Evolutionary conservation across 2,797 vertebrate genomes (phyloP).

Genomic region (Arctocebus calabarensis): DNA sequence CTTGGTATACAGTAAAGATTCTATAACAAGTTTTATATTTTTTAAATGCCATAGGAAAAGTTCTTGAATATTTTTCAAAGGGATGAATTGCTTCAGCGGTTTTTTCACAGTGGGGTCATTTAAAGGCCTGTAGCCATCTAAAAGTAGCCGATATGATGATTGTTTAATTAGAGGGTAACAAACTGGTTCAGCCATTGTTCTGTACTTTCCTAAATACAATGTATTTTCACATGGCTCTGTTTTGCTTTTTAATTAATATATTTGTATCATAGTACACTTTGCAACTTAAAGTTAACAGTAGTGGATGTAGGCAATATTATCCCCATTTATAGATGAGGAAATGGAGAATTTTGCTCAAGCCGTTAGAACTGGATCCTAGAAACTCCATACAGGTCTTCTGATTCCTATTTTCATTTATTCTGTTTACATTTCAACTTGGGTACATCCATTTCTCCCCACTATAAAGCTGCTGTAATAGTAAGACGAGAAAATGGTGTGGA

Average conservation of each 20-base stretch:
- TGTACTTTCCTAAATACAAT: background rate
- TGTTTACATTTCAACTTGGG: background rate
- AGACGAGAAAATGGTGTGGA: slow-evolving; percentile 28
- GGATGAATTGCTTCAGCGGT: background rate
- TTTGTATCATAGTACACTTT: background rate
- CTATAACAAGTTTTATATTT: slow-evolving; percentile 38
- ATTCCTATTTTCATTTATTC: slow-evolving; percentile 42
- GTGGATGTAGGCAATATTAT: background rate
- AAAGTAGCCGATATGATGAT: slow-evolving; percentile 17
- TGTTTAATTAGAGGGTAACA: background rate
- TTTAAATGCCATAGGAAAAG: background rate
- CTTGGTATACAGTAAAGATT: background rate
- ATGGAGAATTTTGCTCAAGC: background rate
- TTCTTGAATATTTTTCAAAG: background rate
- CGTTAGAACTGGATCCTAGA: background rate
- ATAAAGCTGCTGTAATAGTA: slow-evolving; percentile 9
- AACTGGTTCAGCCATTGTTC: slow-evolving; percentile 6
- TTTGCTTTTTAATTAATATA: background rate
- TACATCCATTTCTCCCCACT: background rate
- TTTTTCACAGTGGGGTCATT: background rate
- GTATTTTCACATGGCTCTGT: background rate
- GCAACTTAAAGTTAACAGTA: background rate
- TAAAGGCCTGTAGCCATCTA: background rate
- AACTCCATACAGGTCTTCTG: background rate
- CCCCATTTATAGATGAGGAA: slow-evolving; percentile 36